Conservation (phyloP, 2,113 vertebrate genomes). For the Cephalopterus ornatus region DNA sequence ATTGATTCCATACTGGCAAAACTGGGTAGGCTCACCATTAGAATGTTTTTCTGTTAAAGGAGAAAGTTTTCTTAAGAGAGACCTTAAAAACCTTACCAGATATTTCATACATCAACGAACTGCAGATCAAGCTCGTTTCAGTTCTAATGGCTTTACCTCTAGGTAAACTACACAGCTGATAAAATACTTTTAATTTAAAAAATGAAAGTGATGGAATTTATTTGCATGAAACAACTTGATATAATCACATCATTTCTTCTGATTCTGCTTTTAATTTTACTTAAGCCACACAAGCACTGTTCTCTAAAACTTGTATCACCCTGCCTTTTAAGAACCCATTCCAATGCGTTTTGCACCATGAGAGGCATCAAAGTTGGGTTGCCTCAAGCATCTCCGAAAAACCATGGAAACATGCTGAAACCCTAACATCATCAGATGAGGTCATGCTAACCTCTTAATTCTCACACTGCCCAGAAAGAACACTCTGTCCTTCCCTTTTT, state of each 20-base stretch:
- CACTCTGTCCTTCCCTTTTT: neutral
- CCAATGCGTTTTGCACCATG: neutral
- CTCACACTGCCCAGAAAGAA: neutral
- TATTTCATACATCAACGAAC: neutral
- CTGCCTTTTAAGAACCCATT: neutral
- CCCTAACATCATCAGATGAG: neutral
- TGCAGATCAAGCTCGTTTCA: neutral
- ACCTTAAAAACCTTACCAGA: neutral
- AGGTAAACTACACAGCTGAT: neutral
- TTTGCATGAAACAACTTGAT: neutral
- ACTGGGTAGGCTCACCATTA: neutral
- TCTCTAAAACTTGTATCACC: neutral
- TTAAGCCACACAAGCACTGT: neutral
- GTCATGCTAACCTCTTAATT: neutral
- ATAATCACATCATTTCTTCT: neutral
- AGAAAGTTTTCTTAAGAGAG: neutral
- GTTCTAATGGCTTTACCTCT: neutral
- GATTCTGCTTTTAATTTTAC: neutral
- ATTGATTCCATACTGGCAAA: neutral
- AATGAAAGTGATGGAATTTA: neutral
- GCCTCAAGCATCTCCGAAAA: neutral
- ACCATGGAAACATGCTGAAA: neutral
- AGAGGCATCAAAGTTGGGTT: neutral
- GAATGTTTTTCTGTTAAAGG: neutral
- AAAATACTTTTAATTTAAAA: neutral